A percentile compares a stretch with the other conserved stretches of the same genome.
Conservation (phyloP, 2,113 vertebrate genomes). For the Indri indri region DNA sequence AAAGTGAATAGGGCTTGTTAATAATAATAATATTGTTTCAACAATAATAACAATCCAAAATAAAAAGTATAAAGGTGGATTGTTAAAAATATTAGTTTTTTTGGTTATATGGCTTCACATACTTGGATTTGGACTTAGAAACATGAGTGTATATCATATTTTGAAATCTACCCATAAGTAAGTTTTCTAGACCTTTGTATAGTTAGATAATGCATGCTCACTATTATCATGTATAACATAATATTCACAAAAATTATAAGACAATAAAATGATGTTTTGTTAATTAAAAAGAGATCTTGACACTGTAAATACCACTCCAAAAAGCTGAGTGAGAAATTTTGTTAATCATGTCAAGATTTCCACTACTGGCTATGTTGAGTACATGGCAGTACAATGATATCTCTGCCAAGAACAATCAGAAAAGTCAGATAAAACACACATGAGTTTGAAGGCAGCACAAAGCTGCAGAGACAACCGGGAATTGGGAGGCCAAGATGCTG, state of each 20-base stretch:
- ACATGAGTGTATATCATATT: neutral
- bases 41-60: neutral
- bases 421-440: neutral
- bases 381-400: neutral
- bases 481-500: neutral
- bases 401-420: neutral
- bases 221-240: neutral
- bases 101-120: neutral
- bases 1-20: neutral
- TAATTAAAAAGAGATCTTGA: neutral
- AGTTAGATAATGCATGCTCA: neutral
- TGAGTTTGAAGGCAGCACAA: neutral
- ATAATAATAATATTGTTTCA: neutral
- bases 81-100: conserved; percentile 1
- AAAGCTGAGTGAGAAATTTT: neutral
- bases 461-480: neutral
- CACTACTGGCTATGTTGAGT: neutral
- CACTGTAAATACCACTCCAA: neutral
- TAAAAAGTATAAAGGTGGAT: neutral
- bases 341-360: neutral
- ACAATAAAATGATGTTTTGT: neutral
- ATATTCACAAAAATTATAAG: neutral
- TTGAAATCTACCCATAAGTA: neutral
- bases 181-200: neutral
- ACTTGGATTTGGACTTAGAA: neutral